A percentile compares a stretch with the other conserved stretches of the same genome.
Conservation (phyloP, 1,140 invertebrate species). For the Diorhabda sublineata region DNA sequence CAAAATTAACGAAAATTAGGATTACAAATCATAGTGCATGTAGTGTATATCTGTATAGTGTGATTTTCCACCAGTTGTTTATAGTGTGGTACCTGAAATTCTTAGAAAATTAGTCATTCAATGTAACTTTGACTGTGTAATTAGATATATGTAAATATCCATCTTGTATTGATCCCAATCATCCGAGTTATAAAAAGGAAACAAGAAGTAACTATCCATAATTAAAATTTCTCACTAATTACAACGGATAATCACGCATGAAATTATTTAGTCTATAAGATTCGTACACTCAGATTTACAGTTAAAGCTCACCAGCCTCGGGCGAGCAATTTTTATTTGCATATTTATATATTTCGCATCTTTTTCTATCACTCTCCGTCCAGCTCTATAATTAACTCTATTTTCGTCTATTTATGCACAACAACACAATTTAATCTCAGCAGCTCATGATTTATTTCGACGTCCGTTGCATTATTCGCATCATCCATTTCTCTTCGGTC, state of each 20-base stretch:
- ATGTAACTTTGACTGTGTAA: too few species aligned
- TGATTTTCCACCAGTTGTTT: too few species aligned
- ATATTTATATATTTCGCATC: too few species aligned
- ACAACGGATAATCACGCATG: conserved; percentile 2
- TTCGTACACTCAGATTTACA: conserved; percentile 18
- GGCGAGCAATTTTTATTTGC: conserved; percentile 16
- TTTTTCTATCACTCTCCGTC: background rate
- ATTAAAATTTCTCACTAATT: background rate
- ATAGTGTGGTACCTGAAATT: too few species aligned
- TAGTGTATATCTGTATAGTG: too few species aligned
- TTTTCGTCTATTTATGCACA: conserved; percentile 23
- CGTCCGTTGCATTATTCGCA: conserved; percentile 13
- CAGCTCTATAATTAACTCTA: conserved; percentile 18
- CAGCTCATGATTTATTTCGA: conserved; percentile 19
- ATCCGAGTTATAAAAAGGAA: too few species aligned
- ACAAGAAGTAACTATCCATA: too few species aligned
- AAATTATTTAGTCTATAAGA: conserved; percentile 5
- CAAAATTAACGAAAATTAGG: too few species aligned
- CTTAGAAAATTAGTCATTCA: too few species aligned
- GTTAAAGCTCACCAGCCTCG: conserved; percentile 16
- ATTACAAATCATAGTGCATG: too few species aligned
- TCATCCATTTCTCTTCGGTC: conserved; percentile 20
- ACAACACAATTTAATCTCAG: conserved; percentile 22
- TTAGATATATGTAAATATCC: too few species aligned
- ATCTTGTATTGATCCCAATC: too few species aligned